Evolutionary conservation across 2,113 vertebrate species (phyloP).

Genomic region (Hippocampus abdominalis): DNA sequence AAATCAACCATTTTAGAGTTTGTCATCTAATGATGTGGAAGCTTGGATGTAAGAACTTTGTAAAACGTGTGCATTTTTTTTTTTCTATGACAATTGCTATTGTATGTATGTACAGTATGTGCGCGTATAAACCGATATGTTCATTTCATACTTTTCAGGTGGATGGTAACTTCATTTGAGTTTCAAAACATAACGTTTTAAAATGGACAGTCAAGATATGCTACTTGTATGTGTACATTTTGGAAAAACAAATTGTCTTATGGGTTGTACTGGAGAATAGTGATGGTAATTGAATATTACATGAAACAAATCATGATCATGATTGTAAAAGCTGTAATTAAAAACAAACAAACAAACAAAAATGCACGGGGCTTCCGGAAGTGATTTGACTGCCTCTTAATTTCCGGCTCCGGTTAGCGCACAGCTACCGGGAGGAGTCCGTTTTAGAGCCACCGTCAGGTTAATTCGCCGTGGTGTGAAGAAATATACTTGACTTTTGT

Average conservation of each 20-base stretch:
- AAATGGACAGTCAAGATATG: slow-evolving; percentile 76
- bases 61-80: slow-evolving; percentile 80
- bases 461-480: too few species aligned
- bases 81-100: slow-evolving; percentile 75
- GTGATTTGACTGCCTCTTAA: neutral
- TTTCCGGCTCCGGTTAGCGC: neutral
- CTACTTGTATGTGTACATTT: slow-evolving; percentile 81
- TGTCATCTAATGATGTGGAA: slow-evolving; percentile 65
- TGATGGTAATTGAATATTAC: slow-evolving; percentile 70
- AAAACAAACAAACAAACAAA: slow-evolving; percentile 51
- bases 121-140: slow-evolving; percentile 72
- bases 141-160: slow-evolving; percentile 77
- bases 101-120: slow-evolving; percentile 59
- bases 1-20: slow-evolving; percentile 68
- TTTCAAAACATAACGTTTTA: slow-evolving; percentile 71
- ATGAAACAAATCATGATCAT: slow-evolving; percentile 67
- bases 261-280: slow-evolving; percentile 72
- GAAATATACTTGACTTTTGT: too few species aligned
- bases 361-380: slow-evolving; percentile 28
- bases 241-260: slow-evolving; percentile 68
- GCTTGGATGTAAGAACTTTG: slow-evolving; percentile 71
- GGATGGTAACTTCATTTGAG: slow-evolving; percentile 74
- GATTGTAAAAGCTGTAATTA: slow-evolving; percentile 75
- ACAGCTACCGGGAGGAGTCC: neutral
- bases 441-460: too few species aligned